Evolutionary conservation across 2,113 vertebrate species (phyloP).

Genomic region (Cavia aperea): DNA sequence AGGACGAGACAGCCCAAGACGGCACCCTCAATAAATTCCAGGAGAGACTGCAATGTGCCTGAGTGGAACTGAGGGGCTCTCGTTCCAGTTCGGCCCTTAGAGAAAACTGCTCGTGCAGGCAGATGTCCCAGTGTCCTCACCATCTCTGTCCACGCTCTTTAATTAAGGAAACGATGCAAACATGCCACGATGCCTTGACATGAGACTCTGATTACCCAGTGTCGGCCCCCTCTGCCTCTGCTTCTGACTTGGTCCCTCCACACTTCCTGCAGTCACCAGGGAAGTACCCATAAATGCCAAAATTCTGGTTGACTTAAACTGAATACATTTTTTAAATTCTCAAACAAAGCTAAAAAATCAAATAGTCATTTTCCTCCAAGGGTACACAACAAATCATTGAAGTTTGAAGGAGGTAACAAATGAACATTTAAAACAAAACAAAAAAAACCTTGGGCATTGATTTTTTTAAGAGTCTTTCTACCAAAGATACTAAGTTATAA

Average conservation of each 20-base stretch:
- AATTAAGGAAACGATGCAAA: background rate
- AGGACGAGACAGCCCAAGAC: background rate
- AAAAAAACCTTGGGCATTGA: background rate
- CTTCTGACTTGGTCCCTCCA: background rate
- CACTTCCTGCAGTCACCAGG: background rate
- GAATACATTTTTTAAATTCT: background rate
- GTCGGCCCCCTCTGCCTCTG: background rate
- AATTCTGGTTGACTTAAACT: background rate
- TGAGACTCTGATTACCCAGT: background rate
- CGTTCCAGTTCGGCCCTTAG: background rate
- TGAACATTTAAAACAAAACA: constrained; percentile 18
- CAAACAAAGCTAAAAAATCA: constrained; percentile 1
- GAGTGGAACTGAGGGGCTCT: background rate
- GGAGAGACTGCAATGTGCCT: background rate
- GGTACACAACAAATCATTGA: background rate
- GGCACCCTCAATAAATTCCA: rapidly evolving
- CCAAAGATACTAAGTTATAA: constrained; percentile 49
- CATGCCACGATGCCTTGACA: background rate
- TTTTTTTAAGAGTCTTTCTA: constrained; percentile 9
- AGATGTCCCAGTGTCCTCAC: background rate
- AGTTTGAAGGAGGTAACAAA: background rate
- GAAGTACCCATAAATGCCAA: background rate
- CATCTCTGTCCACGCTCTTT: background rate
- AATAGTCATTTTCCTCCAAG: background rate
- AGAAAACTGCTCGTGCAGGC: background rate